Conservation (phyloP, 1,140 invertebrate genomes). For the Xylocopa sonorina region DNA sequence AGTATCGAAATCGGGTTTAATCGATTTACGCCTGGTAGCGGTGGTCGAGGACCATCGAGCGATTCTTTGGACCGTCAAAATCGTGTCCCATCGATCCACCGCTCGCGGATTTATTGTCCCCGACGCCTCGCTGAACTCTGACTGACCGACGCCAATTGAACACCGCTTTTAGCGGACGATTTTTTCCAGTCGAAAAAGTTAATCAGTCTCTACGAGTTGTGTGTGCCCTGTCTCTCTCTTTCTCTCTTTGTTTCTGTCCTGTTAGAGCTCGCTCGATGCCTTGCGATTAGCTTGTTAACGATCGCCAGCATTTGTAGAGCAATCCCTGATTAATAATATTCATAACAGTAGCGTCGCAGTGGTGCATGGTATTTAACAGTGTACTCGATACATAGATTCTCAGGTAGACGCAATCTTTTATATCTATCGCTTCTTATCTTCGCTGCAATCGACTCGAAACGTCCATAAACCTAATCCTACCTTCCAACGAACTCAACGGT, state of each 20-base stretch:
- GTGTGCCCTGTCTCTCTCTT: too few relatives aligned
- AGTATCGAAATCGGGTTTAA: constrained; percentile 15
- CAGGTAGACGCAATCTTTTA: too few relatives aligned
- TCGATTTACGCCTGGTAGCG: background rate
- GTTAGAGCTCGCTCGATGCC: background rate
- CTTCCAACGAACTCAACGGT: background rate
- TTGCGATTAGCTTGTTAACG: background rate
- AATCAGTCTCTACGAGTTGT: constrained; percentile 7
- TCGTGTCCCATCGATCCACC: constrained; percentile 21
- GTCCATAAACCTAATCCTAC: background rate
- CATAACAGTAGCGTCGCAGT: too few relatives aligned
- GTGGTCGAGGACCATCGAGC: background rate
- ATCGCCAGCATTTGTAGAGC: background rate
- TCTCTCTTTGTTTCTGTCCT: background rate
- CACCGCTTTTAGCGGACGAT: background rate
- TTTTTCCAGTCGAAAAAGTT: constrained; percentile 1
- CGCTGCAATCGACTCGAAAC: background rate
- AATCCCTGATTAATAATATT: too few relatives aligned
- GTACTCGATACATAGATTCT: too few relatives aligned
- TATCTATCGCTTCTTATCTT: background rate
- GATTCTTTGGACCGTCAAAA: constrained; percentile 18
- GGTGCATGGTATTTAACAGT: too few relatives aligned
- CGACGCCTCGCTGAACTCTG: background rate
- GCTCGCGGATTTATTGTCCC: constrained; percentile 19
- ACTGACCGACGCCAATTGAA: constrained; percentile 1